Base-by-base conservation (phyloP, 2,888 invertebrate species). In the Morpho deidamia region DNA sequence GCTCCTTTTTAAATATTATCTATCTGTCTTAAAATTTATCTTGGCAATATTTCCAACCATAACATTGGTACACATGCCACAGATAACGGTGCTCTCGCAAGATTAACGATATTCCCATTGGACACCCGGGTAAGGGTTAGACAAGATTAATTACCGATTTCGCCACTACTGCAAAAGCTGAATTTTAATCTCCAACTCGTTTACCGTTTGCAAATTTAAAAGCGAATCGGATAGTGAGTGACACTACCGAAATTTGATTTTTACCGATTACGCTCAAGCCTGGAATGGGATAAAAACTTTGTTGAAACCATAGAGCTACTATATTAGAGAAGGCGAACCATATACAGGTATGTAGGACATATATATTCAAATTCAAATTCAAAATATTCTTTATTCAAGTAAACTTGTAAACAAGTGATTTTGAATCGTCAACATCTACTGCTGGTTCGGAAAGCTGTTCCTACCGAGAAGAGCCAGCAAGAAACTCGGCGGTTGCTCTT, bases 61-160 rank as follows among this genome's bases (percentile, higher is more conserved):
- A 50, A 60, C 72, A 77, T 81, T 80, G 78, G 81, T 79, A 78
- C 79, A 79, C 79, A 70, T 68, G 67, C 64, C 71, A 23, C 70
- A 72, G 72, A 72, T 68, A 70, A 23, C 62, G 69, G 70, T 70
- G 69, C 77, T 74, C 74, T 33, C 75, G 46, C 49, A 56, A 61
- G 64, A 65, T 64, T 59, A 60, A 65, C 61, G 64, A 56, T 49
- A 14, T 52, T 14, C 47, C 10, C 39, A 56, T 46, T 4, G 7
- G 69, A 70, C 73, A 75, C 74, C 77, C 74, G 69, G 63, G 74
- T 67, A 46, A 47, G 69, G 70, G 72, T 72, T 66, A 71, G 55
- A 45, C 66, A 78, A 83, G 82, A 84, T 83, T 83, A 83, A 83
- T 83, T 74, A 78, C 76, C 8, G 39, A 60, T 64, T 64, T 67